Evolutionary conservation across 1,140 invertebrate species (phyloP).

Genomic region (Caenorhabditis brenneri): DNA sequence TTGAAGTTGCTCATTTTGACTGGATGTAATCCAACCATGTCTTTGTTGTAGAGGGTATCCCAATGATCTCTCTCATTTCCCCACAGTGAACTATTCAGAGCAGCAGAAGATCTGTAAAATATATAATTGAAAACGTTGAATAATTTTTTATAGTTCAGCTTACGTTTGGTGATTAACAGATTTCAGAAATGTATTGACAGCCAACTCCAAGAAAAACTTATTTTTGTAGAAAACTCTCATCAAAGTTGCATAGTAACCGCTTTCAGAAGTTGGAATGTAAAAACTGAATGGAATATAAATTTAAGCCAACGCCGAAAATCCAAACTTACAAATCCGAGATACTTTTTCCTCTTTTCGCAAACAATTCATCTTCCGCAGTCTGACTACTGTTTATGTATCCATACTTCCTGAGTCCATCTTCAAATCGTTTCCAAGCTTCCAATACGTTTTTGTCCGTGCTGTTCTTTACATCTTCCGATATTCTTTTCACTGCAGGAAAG

Average conservation of each 20-base stretch:
- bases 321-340: conserved; percentile 6
- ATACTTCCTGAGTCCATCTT: not conserved
- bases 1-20: not conserved
- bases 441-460: not conserved
- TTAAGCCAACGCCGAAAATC: not conserved
- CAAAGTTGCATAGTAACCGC: not conserved
- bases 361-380: not conserved
- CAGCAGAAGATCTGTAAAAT: not conserved
- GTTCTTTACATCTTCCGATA: not conserved
- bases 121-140: not conserved
- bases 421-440: not conserved
- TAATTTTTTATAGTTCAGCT: too few relatives aligned
- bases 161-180: not conserved
- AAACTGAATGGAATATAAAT: not conserved
- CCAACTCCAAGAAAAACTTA: not conserved
- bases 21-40: conserved; percentile 1
- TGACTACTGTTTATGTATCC: not conserved
- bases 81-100: not conserved
- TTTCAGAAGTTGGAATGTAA: conserved; percentile 36
- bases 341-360: not conserved
- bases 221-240: conserved; percentile 26
- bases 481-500: not conserved
- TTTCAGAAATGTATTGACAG: not conserved
- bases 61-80: not conserved
- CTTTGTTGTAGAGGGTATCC: not conserved